Percentiles rank a stretch among this genome's conserved stretches.
Evolutionary conservation across 2,113 vertebrate genomes (phyloP).

Genomic region (Aegotheles bennettii): DNA sequence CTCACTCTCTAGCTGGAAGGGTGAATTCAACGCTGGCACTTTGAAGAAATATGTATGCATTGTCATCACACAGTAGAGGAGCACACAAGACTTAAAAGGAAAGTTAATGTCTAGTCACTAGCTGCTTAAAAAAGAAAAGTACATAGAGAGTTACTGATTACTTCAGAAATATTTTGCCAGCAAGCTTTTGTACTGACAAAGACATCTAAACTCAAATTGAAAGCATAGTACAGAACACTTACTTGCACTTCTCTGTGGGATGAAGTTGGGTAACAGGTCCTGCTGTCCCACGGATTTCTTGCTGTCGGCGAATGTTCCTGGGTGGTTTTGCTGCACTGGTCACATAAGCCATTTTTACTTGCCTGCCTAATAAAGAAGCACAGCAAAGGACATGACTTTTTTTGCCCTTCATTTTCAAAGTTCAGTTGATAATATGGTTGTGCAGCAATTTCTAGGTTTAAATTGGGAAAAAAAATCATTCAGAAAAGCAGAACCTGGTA

Average conservation of each 20-base stretch:
- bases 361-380: conserved; percentile 70
- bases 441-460: background rate
- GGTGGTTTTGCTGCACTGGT: conserved; percentile 79
- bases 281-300: conserved; percentile 76
- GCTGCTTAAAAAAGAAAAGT: background rate
- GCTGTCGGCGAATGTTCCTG: conserved; percentile 69
- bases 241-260: conserved; percentile 69
- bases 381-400: background rate
- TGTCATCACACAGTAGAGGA: accelerated
- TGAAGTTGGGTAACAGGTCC: conserved; percentile 54
- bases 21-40: background rate
- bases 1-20: background rate
- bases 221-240: background rate
- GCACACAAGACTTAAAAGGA: background rate
- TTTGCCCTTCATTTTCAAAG: background rate
- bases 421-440: background rate
- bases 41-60: accelerated
- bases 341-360: conserved; percentile 85
- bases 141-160: background rate
- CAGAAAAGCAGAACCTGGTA: background rate
- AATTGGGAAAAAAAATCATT: background rate
- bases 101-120: background rate
- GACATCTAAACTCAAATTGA: background rate
- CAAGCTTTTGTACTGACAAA: background rate
- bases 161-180: background rate